These are phyloP conservation scores for Morpho deidamia DNA, from an alignment of 2,888 invertebrate genomes.

Conservation along the genomic window DNA sequence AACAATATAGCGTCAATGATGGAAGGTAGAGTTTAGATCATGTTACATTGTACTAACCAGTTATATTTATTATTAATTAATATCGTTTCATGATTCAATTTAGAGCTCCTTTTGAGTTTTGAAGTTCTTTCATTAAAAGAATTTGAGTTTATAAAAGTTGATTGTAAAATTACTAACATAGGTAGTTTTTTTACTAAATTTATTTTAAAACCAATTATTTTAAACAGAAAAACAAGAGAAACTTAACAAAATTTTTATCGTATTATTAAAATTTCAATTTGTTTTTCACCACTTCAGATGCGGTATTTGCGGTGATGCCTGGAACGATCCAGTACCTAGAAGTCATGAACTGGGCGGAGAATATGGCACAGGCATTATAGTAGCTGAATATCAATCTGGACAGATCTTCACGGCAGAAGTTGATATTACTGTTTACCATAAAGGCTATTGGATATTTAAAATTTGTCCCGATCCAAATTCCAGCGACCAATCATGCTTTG, in stretches of 20 bases:
- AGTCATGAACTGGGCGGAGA: constrained; percentile 89
- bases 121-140: too few species aligned
- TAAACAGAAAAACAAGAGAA: too few species aligned
- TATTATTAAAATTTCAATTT: too few species aligned
- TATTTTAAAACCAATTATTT: too few species aligned
- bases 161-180: too few species aligned
- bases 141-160: too few species aligned
- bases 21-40: constrained; percentile 74
- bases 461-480: constrained; percentile 85
- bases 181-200: too few species aligned
- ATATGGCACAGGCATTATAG: constrained; percentile 87
- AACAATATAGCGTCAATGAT: constrained; percentile 85
- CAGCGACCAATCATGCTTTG: constrained; percentile 85
- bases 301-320: constrained; percentile 91
- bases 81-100: too few species aligned
- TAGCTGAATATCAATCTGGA: constrained; percentile 82
- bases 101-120: too few species aligned
- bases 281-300: constrained; percentile 59
- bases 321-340: constrained; percentile 82
- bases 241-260: too few species aligned
- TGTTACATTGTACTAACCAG: neutral
- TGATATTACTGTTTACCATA: constrained; percentile 89
- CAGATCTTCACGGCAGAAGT: constrained; percentile 83
- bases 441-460: constrained; percentile 90
- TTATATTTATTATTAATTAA: too few species aligned